Conservation (phyloP, 2,888 invertebrate genomes). For the Ischnura elegans region DNA sequence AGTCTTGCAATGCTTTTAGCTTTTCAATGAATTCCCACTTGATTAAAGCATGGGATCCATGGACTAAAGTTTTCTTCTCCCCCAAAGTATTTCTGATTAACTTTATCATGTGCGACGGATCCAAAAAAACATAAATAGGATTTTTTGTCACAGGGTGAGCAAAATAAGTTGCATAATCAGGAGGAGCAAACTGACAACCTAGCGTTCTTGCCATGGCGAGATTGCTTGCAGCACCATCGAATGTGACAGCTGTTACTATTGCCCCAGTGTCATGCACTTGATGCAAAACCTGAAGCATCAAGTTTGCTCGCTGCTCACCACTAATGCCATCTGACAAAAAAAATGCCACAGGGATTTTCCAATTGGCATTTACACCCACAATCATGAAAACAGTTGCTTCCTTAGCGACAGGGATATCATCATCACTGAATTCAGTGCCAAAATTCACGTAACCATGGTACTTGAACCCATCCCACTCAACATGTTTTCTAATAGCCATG, state of each 20-base stretch:
- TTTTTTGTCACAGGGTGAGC: neutral
- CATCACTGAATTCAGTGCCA: conserved; percentile 71
- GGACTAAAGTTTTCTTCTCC: neutral
- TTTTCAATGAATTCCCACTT: neutral
- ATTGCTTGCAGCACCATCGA: neutral
- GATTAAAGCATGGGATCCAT: neutral
- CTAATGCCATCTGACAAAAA: conserved; percentile 71
- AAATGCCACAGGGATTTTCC: conserved; percentile 73
- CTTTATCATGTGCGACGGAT: neutral
- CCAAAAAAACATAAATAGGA: neutral
- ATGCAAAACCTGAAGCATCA: conserved; percentile 70
- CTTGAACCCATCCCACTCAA: conserved; percentile 70
- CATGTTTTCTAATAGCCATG: conserved; percentile 73
- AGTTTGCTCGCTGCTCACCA: conserved; percentile 71
- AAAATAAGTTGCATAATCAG: neutral
- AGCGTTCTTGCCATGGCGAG: neutral
- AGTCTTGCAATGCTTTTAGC: neutral
- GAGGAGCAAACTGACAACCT: neutral
- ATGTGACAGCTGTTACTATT: neutral
- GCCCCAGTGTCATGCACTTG: neutral
- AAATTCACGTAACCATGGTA: conserved; percentile 73
- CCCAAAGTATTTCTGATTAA: neutral
- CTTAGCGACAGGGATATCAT: conserved; percentile 71
- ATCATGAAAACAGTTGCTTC: conserved; percentile 73
- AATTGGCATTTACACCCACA: conserved; percentile 70